Evolutionary conservation across 2,797 vertebrate species (phyloP).

Genomic region (Cyprinodon diabolis): DNA sequence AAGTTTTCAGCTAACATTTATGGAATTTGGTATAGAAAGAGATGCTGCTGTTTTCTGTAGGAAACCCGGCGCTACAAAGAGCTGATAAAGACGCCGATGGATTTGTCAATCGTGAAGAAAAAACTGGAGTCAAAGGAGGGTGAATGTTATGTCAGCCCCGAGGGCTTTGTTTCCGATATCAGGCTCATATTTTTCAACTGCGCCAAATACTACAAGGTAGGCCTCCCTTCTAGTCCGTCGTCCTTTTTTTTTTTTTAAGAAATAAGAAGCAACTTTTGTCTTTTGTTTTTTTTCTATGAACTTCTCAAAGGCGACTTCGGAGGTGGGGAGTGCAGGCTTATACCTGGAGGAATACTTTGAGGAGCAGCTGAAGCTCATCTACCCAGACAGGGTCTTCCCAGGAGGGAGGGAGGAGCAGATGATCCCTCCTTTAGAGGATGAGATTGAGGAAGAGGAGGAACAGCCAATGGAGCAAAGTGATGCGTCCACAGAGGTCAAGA

Average conservation of each 20-base stretch:
- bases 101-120: slow-evolving; percentile 89
- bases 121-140: slow-evolving; percentile 84
- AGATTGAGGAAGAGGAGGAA: slow-evolving; percentile 81
- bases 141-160: slow-evolving; percentile 81
- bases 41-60: slow-evolving; percentile 45
- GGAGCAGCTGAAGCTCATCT: slow-evolving; percentile 88
- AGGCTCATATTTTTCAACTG: slow-evolving; percentile 97
- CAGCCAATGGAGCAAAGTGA: slow-evolving; percentile 70
- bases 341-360: slow-evolving; percentile 94
- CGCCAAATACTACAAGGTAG: slow-evolving; percentile 95
- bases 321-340: slow-evolving; percentile 92
- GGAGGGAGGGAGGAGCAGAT: slow-evolving; percentile 86
- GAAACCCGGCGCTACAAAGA: slow-evolving; percentile 89
- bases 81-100: slow-evolving; percentile 96
- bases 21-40: too few relatives aligned
- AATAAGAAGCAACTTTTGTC: neutral
- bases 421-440: slow-evolving; percentile 85
- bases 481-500: slow-evolving; percentile 41
- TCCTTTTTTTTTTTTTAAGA: neutral
- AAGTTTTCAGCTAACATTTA: too few relatives aligned
- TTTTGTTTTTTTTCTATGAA: neutral
- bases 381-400: slow-evolving; percentile 85
- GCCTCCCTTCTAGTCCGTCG: neutral
- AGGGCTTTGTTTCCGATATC: slow-evolving; percentile 89
- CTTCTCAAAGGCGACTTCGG: slow-evolving; percentile 85